Conservation (phyloP, 2,888 invertebrate species). For the Villa cingulata region DNA sequence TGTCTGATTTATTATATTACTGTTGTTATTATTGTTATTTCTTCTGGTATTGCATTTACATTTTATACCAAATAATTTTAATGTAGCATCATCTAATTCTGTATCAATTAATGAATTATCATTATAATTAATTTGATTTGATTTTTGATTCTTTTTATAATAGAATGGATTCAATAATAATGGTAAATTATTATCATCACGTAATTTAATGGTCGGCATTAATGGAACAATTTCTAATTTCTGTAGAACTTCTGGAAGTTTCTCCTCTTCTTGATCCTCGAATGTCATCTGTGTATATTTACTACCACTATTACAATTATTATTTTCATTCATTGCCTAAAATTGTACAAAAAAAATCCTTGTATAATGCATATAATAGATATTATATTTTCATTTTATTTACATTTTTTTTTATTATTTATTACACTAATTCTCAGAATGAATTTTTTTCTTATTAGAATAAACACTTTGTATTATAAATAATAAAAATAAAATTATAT, state of each 20-base stretch:
- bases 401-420: no score
- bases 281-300: no score
- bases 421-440: no score
- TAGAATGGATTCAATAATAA: slow-evolving; percentile 25
- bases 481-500: no score
- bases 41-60: neutral
- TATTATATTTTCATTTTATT: no score
- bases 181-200: slow-evolving; percentile 15
- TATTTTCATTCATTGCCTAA: neutral
- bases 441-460: no score
- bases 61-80: slow-evolving; percentile 1
- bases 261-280: slow-evolving; percentile 26
- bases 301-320: neutral
- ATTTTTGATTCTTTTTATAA: slow-evolving; percentile 8
- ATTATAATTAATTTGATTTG: neutral
- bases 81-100: neutral
- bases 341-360: no score
- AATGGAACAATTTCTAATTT: slow-evolving; percentile 43
- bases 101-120: neutral
- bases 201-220: slow-evolving; percentile 22
- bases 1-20: slow-evolving; percentile 12
- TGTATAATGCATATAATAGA: no score
- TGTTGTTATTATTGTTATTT: slow-evolving; percentile 1
- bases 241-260: slow-evolving; percentile 41
- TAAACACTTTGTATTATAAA: no score